phyloP scores from a whole-genome alignment of 1,140 invertebrate species.

The Drosophila biarmipes region DNA sequence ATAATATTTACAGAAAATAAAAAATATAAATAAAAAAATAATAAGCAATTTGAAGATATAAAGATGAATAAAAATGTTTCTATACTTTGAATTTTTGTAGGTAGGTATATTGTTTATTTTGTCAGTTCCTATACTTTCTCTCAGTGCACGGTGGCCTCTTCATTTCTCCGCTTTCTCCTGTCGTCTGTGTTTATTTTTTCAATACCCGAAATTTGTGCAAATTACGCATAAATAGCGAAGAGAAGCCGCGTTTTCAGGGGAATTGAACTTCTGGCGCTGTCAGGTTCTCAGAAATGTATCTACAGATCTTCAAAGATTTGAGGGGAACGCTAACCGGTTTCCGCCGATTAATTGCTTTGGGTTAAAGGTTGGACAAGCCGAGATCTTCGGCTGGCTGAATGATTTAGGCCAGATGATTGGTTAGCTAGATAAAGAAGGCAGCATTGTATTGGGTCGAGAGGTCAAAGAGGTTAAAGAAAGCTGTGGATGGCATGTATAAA shows the following conservation, averaged over 20 bases:
- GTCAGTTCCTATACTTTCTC: background rate
- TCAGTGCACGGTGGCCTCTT: constrained; percentile 6
- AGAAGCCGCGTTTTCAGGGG: constrained; percentile 44
- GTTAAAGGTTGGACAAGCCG: constrained; percentile 18
- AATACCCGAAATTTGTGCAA: constrained; percentile 71
- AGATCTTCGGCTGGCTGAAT: constrained; percentile 11
- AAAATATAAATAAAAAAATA: no score
- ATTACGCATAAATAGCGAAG: constrained; percentile 67
- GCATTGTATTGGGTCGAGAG: background rate
- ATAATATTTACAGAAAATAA: no score
- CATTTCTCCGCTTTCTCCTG: constrained; percentile 23
- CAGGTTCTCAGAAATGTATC: constrained; percentile 23
- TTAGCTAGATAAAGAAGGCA: background rate
- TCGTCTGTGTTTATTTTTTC: constrained; percentile 22
- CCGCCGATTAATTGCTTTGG: constrained; percentile 11
- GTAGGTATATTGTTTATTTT: no score
- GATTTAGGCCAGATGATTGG: background rate
- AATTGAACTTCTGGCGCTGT: constrained; percentile 44
- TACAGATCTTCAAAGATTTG: background rate
- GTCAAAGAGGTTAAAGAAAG: constrained; percentile 2
- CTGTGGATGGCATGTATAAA: background rate
- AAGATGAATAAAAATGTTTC: no score
- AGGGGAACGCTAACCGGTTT: constrained; percentile 21
- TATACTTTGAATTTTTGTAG: no score
- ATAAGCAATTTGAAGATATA: no score